These are phyloP conservation scores for Anticlea derivata DNA, from an alignment of 2,888 invertebrate species.

Conservation along the genomic window DNA sequence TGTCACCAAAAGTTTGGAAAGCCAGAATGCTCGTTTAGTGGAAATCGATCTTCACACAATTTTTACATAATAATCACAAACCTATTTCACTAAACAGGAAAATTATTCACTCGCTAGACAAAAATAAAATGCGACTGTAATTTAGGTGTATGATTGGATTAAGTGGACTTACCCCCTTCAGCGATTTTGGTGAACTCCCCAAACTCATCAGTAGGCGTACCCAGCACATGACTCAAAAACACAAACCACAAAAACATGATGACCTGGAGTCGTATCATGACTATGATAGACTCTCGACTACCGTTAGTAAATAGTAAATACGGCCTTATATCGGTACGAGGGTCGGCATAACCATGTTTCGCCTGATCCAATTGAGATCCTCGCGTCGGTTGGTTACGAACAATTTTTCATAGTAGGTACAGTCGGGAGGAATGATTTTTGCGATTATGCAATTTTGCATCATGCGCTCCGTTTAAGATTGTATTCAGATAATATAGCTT, in stretches of 20 bases:
- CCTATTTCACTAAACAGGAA: too few species aligned
- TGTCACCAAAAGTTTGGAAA: too few species aligned
- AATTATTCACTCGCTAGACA: too few species aligned
- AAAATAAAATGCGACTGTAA: background rate
- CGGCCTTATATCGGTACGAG: slow-evolving; percentile 60
- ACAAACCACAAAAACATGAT: slow-evolving; percentile 54
- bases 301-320: slow-evolving; percentile 34
- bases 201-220: slow-evolving; percentile 59
- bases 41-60: too few species aligned
- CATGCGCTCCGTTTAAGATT: too few species aligned
- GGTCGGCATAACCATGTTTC: slow-evolving; percentile 60
- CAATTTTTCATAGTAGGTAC: slow-evolving; percentile 69
- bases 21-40: too few species aligned
- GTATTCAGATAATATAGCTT: too few species aligned
- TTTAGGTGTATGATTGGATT: background rate
- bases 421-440: slow-evolving; percentile 44
- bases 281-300: slow-evolving; percentile 37
- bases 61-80: too few species aligned
- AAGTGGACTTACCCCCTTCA: slow-evolving; percentile 41
- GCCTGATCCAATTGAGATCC: slow-evolving; percentile 71
- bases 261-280: slow-evolving; percentile 42
- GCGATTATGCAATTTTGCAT: slow-evolving; percentile 11
- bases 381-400: slow-evolving; percentile 58
- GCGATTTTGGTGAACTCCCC: slow-evolving; percentile 52
- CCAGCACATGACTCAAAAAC: slow-evolving; percentile 45